Percentiles rank a stretch among this genome's conserved stretches.
Conservation (phyloP, 2,797 vertebrate species). For the Gymnothorax javanicus region DNA sequence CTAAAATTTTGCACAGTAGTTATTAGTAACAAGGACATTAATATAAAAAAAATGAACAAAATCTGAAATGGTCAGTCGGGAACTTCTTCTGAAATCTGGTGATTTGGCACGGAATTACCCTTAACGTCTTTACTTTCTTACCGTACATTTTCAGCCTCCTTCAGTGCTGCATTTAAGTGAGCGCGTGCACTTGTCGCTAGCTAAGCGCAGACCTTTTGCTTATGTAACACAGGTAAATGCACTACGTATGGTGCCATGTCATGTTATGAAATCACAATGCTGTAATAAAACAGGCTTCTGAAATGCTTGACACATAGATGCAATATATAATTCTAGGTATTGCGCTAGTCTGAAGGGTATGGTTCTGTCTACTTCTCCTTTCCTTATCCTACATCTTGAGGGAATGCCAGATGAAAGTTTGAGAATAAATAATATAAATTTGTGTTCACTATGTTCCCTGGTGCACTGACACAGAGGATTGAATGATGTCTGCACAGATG, state of each 20-base stretch:
- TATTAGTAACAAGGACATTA: too few species aligned
- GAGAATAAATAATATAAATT: not conserved
- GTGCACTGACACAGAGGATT: not conserved
- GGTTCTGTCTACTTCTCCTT: not conserved
- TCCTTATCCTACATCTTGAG: not conserved
- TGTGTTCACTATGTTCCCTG: not conserved
- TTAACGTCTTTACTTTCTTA: too few species aligned
- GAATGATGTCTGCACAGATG: conserved; percentile 1
- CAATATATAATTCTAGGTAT: not conserved
- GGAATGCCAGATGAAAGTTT: not conserved
- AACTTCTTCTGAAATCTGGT: too few species aligned
- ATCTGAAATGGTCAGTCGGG: too few species aligned
- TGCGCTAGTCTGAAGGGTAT: not conserved
- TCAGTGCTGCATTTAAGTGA: too few species aligned
- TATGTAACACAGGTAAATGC: not conserved
- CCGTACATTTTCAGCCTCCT: too few species aligned
- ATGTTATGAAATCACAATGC: not conserved
- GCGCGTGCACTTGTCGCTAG: not conserved
- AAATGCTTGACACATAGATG: not conserved
- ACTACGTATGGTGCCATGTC: not conserved
- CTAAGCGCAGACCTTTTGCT: not conserved
- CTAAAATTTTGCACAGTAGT: too few species aligned
- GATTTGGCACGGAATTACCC: too few species aligned
- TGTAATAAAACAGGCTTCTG: not conserved
- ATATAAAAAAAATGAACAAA: too few species aligned